Evolutionary conservation across 2,113 vertebrate genomes (phyloP).

Genomic region (Redunca redunca): DNA sequence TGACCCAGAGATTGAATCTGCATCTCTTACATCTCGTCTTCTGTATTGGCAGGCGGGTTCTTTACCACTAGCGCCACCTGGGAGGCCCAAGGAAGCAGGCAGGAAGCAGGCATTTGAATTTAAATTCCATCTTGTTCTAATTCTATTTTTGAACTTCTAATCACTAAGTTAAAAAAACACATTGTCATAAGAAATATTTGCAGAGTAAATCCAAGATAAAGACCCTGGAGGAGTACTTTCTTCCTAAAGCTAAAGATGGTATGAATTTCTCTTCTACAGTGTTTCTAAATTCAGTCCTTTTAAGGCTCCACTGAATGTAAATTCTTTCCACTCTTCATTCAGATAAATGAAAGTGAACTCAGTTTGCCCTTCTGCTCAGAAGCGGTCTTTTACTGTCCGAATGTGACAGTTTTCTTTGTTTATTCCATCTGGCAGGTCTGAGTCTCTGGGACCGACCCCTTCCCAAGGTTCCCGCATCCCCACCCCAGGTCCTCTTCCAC

Average conservation of each 20-base stretch:
- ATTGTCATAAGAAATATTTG: background rate
- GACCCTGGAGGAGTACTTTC: background rate
- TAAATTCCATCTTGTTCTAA: background rate
- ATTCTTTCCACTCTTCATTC: conserved; percentile 6
- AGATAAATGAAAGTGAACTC: background rate
- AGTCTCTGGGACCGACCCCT: background rate
- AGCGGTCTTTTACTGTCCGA: background rate
- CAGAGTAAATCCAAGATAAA: background rate
- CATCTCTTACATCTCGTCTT: background rate
- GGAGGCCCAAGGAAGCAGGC: background rate
- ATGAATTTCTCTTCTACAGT: background rate
- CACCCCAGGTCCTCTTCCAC: background rate
- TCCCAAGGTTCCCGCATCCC: rapidly evolving
- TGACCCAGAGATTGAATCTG: rapidly evolving
- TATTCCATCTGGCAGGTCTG: background rate
- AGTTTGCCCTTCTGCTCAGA: background rate
- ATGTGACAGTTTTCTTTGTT: conserved; percentile 8
- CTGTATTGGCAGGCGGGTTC: background rate
- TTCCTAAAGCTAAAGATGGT: background rate
- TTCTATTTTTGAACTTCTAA: background rate
- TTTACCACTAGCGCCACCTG: background rate
- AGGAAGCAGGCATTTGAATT: background rate
- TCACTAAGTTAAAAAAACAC: background rate
- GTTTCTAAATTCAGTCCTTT: background rate
- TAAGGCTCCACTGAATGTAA: background rate